Conservation (phyloP, 1,140 invertebrate species). For the Drosophila rufa region DNA sequence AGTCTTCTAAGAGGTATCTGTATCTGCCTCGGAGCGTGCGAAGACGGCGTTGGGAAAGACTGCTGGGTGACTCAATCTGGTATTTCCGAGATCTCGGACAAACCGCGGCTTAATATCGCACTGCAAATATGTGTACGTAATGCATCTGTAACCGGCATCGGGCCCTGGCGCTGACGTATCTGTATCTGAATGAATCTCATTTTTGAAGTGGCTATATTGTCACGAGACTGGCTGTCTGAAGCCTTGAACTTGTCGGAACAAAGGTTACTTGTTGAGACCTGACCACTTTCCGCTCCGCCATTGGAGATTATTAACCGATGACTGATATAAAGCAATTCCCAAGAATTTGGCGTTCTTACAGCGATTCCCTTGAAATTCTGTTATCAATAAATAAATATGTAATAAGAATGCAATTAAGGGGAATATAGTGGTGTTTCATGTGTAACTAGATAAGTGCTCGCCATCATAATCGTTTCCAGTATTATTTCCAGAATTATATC, state of each 20-base stretch:
- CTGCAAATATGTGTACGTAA: conserved; percentile 13
- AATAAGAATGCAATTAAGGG: not conserved
- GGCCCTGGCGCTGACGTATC: conserved; percentile 28
- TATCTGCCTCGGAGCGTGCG: conserved; percentile 21
- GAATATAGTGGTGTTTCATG: not conserved
- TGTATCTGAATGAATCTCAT: conserved; percentile 17
- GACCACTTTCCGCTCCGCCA: not conserved
- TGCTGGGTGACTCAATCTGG: conserved; percentile 54
- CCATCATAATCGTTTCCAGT: conserved; percentile 1
- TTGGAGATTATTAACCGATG: conserved; percentile 4
- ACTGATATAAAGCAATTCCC: conserved; percentile 17
- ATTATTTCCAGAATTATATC: not conserved
- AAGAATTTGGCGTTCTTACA: not conserved
- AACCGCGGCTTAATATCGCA: conserved; percentile 43
- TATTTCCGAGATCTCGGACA: conserved; percentile 42
- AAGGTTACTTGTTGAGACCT: not conserved
- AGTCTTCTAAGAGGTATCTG: conserved; percentile 13
- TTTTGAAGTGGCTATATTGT: conserved; percentile 1
- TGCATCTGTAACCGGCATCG: conserved; percentile 19
- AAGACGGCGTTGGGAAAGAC: conserved; percentile 55
- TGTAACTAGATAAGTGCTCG: conserved; percentile 4
- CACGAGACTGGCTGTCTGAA: conserved; percentile 4
- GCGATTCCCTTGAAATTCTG: conserved; percentile 15
- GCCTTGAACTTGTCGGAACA: conserved; percentile 26
- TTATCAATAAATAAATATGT: conserved; percentile 19